A percentile compares a stretch with the other conserved stretches of the same genome.
These are phyloP conservation scores for Galemys pyrenaicus DNA, from an alignment of 2,113 vertebrate genomes.

Conservation along the genomic window DNA sequence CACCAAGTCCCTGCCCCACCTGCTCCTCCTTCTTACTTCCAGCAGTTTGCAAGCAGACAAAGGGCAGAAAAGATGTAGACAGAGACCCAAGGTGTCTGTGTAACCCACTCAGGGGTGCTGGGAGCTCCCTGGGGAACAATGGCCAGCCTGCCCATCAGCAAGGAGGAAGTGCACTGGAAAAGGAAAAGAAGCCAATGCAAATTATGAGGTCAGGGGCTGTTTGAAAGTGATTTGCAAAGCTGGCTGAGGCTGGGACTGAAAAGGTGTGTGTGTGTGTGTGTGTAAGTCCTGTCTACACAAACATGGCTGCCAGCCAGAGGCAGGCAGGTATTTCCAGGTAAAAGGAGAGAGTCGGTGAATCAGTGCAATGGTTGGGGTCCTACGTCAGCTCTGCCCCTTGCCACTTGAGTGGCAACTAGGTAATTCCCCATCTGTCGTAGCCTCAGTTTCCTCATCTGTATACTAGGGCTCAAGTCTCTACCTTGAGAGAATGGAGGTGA, in stretches of 20 bases:
- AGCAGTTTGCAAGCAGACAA: too few relatives aligned
- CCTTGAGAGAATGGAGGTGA: neutral
- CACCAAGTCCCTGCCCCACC: neutral
- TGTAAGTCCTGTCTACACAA: neutral
- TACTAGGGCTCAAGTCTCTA: neutral
- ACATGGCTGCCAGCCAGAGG: neutral
- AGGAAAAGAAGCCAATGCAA: neutral
- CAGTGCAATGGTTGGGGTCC: neutral
- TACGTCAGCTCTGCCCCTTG: neutral
- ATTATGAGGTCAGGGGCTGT: neutral
- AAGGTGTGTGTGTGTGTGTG: neutral
- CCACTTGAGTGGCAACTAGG: neutral
- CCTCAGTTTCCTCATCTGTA: neutral
- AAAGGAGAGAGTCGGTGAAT: rapidly evolving
- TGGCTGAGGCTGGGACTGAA: neutral
- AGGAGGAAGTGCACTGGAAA: neutral
- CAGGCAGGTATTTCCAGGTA: neutral
- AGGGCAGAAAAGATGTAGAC: neutral
- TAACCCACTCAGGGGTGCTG: neutral
- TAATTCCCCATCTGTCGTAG: neutral
- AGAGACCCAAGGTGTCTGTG: too few relatives aligned
- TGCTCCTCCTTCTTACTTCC: too few relatives aligned
- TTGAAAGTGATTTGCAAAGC: neutral
- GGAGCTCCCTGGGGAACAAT: neutral
- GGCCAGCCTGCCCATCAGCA: rapidly evolving